These are phyloP conservation scores for Podarcis siculus DNA, from an alignment of 2,797 vertebrate species.

Conservation along the genomic window DNA sequence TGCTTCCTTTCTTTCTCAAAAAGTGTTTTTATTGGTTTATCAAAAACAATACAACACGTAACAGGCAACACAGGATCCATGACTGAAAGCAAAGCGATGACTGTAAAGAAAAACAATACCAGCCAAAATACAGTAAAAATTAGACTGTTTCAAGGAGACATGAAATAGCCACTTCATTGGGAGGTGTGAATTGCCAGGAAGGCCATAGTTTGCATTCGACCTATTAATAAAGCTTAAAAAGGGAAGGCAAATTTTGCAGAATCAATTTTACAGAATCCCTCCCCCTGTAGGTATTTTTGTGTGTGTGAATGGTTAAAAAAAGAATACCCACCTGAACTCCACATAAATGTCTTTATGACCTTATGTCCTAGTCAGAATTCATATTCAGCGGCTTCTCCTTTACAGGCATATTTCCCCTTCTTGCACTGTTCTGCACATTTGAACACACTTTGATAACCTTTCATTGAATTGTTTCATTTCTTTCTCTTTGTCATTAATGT, in stretches of 20 bases:
- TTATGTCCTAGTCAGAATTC: not conserved
- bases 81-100: too few relatives aligned
- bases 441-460: not conserved
- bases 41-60: not conserved
- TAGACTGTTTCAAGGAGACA: too few relatives aligned
- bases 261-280: not conserved
- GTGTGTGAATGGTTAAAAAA: not conserved
- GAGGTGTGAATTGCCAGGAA: too few relatives aligned
- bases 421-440: rapidly evolving
- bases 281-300: not conserved
- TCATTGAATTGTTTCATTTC: not conserved
- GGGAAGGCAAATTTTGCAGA: too few relatives aligned
- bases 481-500: not conserved
- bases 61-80: too few relatives aligned
- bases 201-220: too few relatives aligned
- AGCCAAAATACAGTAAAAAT: too few relatives aligned
- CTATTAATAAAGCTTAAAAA: too few relatives aligned
- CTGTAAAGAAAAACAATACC: too few relatives aligned
- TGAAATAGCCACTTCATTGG: too few relatives aligned
- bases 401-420: not conserved
- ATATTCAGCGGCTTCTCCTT: conserved; percentile 9
- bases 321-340: not conserved
- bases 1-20: too few relatives aligned
- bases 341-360: not conserved
- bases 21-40: not conserved